Base-by-base conservation (phyloP, 2,888 invertebrate species). In the Cephus spinipes region DNA sequence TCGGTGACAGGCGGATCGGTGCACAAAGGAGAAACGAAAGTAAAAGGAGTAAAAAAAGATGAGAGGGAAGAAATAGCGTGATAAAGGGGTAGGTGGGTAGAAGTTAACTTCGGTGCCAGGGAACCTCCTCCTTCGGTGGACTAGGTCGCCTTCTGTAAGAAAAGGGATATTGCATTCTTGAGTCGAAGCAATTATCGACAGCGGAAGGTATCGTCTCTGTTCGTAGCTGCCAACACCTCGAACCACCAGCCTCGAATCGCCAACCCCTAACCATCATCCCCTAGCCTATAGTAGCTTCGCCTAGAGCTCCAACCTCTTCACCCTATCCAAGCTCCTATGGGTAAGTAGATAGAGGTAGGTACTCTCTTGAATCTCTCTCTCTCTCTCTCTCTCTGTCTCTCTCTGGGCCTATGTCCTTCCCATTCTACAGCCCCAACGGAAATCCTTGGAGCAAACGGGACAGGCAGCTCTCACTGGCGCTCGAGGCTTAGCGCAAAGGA, bases 121-220 rank as follows among this genome's bases (percentile, higher is more conserved):
- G 55, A 23, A 55, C 55, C 36, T 36, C 15, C 36, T 12, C 4
- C 36, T 36, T 55, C 9, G 55, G 55, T 23, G 23, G 55, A 55
- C 55, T 55, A 55, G 55, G 55, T 55, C 23, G 55, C 23, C 55
- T 55, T 55, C 4, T 23, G 73, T 76, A 74, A 79, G 81, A 84
- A 83, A 81, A 82, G 83, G 85, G 85, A 88, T 87, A 87, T 88
- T 88, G 86, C 87, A 87, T 88, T 88, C 87, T 87, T 83, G 81
- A 83, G 86, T 85, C 84, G 85, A 86, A 87, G 86, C 87, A 89
- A 88, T 89, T 88, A 88, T 86, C 83, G 83, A 79, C 82, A 79
- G 74, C 80, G 82, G 83, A 80, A 71, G 80, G 80, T 85, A 84
- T 81, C 81, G 81, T 68, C 77, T 75, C 75, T 55, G 35, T n/a